Evolutionary conservation across 2,888 invertebrate species (phyloP).

Genomic region (Caenorhabditis becei): DNA sequence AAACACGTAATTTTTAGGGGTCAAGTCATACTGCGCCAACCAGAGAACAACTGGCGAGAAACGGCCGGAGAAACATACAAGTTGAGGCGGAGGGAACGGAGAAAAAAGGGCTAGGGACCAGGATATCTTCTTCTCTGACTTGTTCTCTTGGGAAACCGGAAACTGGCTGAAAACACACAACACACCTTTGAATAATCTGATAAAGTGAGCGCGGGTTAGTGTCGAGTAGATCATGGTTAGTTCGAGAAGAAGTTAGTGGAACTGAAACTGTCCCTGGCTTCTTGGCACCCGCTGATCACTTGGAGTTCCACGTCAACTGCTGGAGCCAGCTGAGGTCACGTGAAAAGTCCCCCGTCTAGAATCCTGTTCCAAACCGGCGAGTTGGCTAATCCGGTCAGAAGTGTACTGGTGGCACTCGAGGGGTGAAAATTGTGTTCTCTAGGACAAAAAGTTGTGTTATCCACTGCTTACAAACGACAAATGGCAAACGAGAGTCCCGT

Average conservation of each 20-base stretch:
- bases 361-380: no score
- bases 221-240: constrained; percentile 43
- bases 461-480: neutral
- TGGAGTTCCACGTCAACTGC: no score
- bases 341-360: no score
- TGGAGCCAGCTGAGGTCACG: no score
- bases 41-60: constrained; percentile 21
- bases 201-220: constrained; percentile 20
- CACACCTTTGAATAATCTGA: constrained; percentile 4
- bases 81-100: neutral
- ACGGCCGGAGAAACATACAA: neutral
- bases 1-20: neutral
- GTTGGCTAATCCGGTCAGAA: no score
- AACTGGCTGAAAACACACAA: neutral
- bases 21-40: constrained; percentile 7
- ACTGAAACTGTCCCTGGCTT: no score
- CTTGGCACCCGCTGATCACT: no score
- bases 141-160: neutral
- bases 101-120: neutral
- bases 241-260: constrained; percentile 7
- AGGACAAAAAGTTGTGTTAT: constrained; percentile 8
- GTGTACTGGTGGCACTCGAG: no score
- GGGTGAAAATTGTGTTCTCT: neutral
- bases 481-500: neutral
- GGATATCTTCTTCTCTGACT: neutral